Evolutionary conservation across 2,888 invertebrate genomes (phyloP).

Genomic region (Patella ulyssiponensis): DNA sequence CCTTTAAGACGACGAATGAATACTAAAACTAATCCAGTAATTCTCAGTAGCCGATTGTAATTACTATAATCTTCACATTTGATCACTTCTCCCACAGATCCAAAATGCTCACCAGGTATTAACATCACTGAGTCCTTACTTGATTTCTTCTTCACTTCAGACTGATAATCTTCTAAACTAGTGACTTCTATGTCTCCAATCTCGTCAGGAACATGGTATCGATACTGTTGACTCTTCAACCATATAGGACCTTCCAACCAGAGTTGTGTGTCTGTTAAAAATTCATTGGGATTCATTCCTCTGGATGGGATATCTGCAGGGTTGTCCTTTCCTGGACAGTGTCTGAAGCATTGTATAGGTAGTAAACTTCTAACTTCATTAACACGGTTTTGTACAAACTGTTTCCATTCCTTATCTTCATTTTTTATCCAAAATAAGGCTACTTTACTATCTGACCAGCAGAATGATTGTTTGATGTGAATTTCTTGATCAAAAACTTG

Average conservation of each 20-base stretch:
- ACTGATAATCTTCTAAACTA: neutral
- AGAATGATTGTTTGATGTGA: neutral
- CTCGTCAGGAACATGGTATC: neutral
- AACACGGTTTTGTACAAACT: neutral
- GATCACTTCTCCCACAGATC: neutral
- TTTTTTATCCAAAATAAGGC: neutral
- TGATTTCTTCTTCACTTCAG: neutral
- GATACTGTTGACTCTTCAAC: neutral
- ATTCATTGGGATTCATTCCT: constrained; percentile 4
- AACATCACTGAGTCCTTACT: neutral
- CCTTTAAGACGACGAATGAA: neutral
- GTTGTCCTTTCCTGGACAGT: constrained; percentile 6
- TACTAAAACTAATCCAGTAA: neutral
- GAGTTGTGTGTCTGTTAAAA: neutral
- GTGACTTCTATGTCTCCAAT: neutral
- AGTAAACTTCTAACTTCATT: neutral
- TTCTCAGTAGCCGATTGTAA: constrained; percentile 2
- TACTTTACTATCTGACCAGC: constrained; percentile 1
- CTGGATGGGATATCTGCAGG: neutral
- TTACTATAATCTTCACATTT: neutral
- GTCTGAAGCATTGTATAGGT: neutral
- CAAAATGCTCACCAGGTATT: neutral
- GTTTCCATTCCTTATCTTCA: constrained; percentile 3
- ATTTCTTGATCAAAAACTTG: neutral
- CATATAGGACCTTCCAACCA: constrained; percentile 6